Evolutionary conservation across 2,888 invertebrate species (phyloP).

Genomic region (Ormyrus nitidulus): DNA sequence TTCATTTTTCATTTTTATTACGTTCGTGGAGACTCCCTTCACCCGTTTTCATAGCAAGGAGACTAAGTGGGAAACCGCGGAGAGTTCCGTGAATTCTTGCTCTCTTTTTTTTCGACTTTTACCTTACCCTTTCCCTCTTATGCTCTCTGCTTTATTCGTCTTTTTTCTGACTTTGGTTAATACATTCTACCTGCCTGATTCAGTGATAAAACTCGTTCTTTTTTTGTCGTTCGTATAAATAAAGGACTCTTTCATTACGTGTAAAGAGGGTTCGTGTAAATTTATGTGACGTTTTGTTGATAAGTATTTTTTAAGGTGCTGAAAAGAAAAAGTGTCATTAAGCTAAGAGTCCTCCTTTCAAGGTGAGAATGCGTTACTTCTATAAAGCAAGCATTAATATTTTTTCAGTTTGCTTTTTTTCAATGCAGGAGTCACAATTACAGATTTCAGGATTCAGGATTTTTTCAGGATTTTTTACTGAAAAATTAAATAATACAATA

Average conservation of each 20-base stretch:
- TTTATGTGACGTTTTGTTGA: conserved; percentile 15
- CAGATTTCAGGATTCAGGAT: too few species aligned
- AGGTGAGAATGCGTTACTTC: not conserved
- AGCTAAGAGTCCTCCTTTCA: conserved; percentile 25
- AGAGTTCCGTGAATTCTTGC: conserved; percentile 8
- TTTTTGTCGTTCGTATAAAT: conserved; percentile 12
- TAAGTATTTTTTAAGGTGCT: not conserved
- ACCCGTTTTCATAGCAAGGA: not conserved
- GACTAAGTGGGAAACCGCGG: conserved; percentile 25
- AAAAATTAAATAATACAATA: too few species aligned
- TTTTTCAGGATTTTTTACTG: too few species aligned
- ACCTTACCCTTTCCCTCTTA: too few species aligned
- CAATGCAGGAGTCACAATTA: too few species aligned
- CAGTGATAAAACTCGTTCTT: conserved; percentile 5
- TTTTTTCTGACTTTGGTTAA: too few species aligned
- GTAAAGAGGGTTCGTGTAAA: conserved; percentile 6
- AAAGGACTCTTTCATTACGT: conserved; percentile 38
- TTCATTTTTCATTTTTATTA: conserved; percentile 53
- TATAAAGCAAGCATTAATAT: too few species aligned
- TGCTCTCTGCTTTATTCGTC: too few species aligned
- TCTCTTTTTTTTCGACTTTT: not conserved
- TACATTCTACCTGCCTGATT: not conserved
- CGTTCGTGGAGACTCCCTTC: conserved; percentile 12
- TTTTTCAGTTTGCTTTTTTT: too few species aligned
- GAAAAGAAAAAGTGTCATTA: conserved; percentile 30